These are phyloP conservation scores for Anas capensis DNA, from an alignment of 2,797 vertebrate species.

Conservation along the genomic window DNA sequence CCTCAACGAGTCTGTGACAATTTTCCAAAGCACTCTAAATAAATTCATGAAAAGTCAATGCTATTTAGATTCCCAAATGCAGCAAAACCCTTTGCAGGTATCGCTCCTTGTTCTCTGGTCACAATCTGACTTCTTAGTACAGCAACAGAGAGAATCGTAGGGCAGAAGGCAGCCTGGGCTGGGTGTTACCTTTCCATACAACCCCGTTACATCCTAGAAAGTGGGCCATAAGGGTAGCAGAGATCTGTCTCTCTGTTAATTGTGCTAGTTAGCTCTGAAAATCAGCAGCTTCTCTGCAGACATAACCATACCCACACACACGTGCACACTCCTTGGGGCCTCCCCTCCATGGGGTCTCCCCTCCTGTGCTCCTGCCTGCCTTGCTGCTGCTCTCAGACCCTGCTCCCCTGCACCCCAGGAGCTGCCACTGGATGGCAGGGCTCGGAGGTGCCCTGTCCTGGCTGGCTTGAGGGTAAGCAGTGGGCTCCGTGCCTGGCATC, in stretches of 20 bases:
- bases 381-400: too few species aligned
- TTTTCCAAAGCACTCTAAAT: background rate
- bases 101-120: background rate
- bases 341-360: too few species aligned
- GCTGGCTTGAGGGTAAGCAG: background rate
- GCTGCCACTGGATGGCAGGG: background rate
- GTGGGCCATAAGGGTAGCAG: background rate
- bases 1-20: background rate
- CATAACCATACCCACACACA: fast-evolving
- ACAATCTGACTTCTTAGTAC: background rate
- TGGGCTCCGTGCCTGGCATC: background rate
- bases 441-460: background rate
- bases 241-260: background rate
- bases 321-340: background rate
- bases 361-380: too few species aligned
- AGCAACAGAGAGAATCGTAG: fast-evolving
- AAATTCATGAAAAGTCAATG: background rate
- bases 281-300: background rate
- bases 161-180: background rate
- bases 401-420: too few species aligned
- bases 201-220: background rate
- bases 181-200: background rate
- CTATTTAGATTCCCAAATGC: background rate
- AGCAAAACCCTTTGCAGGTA: background rate
- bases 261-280: background rate